Conservation (phyloP, 2,113 vertebrate species). For the Pseudonaja textilis region DNA sequence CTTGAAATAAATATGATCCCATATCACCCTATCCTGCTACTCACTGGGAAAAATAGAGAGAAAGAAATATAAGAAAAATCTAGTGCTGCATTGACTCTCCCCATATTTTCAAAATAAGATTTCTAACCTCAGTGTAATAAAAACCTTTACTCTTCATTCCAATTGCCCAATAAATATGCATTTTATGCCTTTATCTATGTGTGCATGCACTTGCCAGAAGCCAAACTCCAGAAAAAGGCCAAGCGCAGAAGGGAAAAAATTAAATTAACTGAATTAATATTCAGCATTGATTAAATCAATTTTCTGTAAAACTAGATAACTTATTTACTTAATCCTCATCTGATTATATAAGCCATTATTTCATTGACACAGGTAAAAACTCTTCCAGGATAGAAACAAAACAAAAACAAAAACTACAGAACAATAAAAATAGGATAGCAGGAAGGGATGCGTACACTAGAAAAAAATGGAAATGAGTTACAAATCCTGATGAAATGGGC, state of each 20-base stretch:
- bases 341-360: not conserved
- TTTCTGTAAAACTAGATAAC: not conserved
- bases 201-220: not conserved
- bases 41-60: not conserved
- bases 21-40: not conserved
- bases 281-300: not conserved
- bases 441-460: not conserved
- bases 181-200: not conserved
- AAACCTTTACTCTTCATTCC: not conserved
- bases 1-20: not conserved
- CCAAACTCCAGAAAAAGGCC: not conserved
- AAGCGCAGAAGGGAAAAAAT: not conserved
- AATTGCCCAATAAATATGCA: not conserved
- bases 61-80: not conserved
- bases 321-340: not conserved
- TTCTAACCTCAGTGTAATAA: not conserved
- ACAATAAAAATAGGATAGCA: not conserved
- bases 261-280: not conserved
- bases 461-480: not conserved
- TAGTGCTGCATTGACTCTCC: not conserved
- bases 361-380: not conserved
- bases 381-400: not conserved
- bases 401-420: not conserved
- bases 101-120: not conserved
- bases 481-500: not conserved